Base-by-base conservation (phyloP, 2,888 invertebrate species). In the Megaustenia siamemsis region DNA sequence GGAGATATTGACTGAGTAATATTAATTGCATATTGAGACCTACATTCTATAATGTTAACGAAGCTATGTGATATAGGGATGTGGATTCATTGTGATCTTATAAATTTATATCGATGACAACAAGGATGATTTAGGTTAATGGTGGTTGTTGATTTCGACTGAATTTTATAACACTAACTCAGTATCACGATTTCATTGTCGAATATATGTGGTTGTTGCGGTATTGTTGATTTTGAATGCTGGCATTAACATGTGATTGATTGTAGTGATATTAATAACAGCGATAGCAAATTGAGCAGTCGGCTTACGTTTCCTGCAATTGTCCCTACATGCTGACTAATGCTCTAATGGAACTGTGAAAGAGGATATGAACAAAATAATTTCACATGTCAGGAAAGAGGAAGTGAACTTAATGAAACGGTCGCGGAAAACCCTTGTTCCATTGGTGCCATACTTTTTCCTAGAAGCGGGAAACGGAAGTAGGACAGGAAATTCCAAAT, bases 341-440 rank as follows among this genome's bases (percentile, higher is more conserved):
- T 49, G 53, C 73, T 32, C n/a, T 49, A 73, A 73, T 73, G 49
- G 73, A 73, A 73, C 49, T 73, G 73, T 73, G 60, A 53, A 40
- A 79, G 45, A 32, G 40, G 63, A 79, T 79, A 40, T 28, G 60
- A 66, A 66, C 45, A 79, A 79, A 79, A 79, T 79, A 79, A 79
- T 79, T 79, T 66, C 79, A 79, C 79, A 63, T 79, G 79, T 43
- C 79, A 66, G 66, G 40, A 66, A 45, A 45, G 32, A 45, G 79
- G 79, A 79, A 79, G 66, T 40, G 45, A 21, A 66, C n/a, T 63
- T 79, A 63, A 79, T 79, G 79, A 79, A 79, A 66, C 45, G 66
- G 18, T 32, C n/a, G 28, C 6, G 32, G 18, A 28, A 12, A 32
- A 24, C 28, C 66, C n/a, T 24, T 56, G 66, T 63, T 79, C 21